phyloP scores from a whole-genome alignment of 2,113 vertebrate genomes.

The Zosterops pallidus region DNA sequence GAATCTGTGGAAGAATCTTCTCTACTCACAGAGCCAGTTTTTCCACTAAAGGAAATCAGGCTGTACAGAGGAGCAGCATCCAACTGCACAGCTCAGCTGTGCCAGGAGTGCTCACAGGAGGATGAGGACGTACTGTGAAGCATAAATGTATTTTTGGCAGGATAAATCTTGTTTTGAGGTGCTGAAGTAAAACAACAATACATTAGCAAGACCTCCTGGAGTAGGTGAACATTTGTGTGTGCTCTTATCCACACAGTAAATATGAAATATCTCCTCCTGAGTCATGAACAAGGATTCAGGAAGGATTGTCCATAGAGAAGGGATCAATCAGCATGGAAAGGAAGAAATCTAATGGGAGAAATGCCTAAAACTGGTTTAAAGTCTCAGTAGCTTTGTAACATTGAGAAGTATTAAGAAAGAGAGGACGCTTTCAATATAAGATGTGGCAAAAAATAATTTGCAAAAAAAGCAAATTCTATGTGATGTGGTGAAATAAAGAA shows the following conservation, averaged over 20 bases:
- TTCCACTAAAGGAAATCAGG: not conserved
- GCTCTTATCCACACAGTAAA: not conserved
- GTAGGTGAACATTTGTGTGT: rapidly evolving
- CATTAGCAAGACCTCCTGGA: not conserved
- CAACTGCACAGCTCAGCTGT: not conserved
- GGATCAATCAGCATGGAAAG: not conserved
- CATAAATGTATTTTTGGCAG: not conserved
- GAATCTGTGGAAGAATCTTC: not conserved
- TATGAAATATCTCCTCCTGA: not conserved
- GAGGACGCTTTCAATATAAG: not conserved
- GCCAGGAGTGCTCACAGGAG: not conserved
- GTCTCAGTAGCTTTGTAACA: not conserved
- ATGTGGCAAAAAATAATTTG: not conserved
- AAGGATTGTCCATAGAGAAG: not conserved
- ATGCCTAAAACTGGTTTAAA: not conserved
- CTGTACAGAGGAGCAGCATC: not conserved
- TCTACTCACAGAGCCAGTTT: not conserved
- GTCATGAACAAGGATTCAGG: not conserved
- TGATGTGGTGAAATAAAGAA: not conserved
- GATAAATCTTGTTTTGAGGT: not conserved
- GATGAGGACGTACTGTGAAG: rapidly evolving
- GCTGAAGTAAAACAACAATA: not conserved
- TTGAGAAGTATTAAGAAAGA: not conserved
- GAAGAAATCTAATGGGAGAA: not conserved
- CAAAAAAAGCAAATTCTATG: not conserved